These are phyloP conservation scores for Polylopha cassiicola DNA, from an alignment of 2,888 invertebrate genomes.

Conservation along the genomic window DNA sequence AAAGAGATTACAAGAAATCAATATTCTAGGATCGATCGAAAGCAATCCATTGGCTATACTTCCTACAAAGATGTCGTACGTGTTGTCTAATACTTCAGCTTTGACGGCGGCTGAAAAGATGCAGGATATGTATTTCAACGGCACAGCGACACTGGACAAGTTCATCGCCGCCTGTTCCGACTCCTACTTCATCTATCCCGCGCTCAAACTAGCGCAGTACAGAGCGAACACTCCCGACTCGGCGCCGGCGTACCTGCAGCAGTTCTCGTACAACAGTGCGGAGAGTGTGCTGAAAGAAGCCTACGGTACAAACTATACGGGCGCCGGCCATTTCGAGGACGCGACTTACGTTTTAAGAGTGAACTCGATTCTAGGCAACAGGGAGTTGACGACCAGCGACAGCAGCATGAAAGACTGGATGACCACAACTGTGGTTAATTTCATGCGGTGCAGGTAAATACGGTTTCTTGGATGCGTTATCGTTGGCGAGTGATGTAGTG, in stretches of 20 bases:
- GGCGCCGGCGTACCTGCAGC: constrained; percentile 70
- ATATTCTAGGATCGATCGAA: constrained; percentile 37
- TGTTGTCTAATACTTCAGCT: too few species aligned
- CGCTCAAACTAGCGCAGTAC: constrained; percentile 42
- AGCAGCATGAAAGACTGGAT: constrained; percentile 39
- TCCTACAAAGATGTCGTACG: constrained; percentile 40
- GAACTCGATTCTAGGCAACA: constrained; percentile 37
- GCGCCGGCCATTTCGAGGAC: constrained; percentile 79
- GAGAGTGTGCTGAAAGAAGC: constrained; percentile 63
- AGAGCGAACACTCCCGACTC: constrained; percentile 36
- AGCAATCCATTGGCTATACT: constrained; percentile 37
- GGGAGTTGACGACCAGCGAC: constrained; percentile 28
- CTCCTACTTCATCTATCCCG: constrained; percentile 50
- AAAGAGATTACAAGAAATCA: constrained; percentile 41
- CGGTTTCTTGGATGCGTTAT: too few species aligned
- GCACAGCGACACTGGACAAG: constrained; percentile 37
- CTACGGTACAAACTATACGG: constrained; percentile 50
- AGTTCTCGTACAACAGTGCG: constrained; percentile 70
- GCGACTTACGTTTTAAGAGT: constrained; percentile 71
- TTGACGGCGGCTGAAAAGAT: constrained; percentile 29
- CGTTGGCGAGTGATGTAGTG: too few species aligned
- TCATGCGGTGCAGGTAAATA: constrained; percentile 52
- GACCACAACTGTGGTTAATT: constrained; percentile 45
- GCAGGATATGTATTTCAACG: constrained; percentile 42
- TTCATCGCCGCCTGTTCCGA: constrained; percentile 49